Evolutionary conservation across 2,113 vertebrate species (phyloP).

Genomic region (Bucco capensis): DNA sequence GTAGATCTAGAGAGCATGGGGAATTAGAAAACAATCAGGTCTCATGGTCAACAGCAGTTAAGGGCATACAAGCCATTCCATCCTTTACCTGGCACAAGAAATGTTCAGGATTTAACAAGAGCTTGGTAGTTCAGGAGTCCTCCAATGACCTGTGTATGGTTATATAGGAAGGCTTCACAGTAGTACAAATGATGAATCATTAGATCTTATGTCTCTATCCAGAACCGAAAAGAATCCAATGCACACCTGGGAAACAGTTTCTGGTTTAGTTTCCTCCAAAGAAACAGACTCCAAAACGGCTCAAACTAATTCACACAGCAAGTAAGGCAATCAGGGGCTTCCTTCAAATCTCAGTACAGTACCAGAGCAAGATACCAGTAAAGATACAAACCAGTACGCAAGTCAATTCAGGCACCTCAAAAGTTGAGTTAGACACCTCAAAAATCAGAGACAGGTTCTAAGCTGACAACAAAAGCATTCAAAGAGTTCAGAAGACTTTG

Average conservation of each 20-base stretch:
- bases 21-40: neutral
- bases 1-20: neutral
- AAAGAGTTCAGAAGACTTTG: neutral
- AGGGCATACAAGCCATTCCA: neutral
- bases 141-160: accelerated
- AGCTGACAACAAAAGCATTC: neutral
- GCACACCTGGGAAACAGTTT: neutral
- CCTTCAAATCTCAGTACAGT: neutral
- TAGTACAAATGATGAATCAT: neutral
- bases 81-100: neutral
- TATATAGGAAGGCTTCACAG: neutral
- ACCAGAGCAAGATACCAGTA: neutral
- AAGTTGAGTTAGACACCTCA: too few relatives aligned
- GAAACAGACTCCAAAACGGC: neutral
- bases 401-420: neutral
- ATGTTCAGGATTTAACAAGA: neutral
- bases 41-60: neutral
- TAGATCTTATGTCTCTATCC: neutral
- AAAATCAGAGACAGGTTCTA: neutral
- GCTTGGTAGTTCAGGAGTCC: neutral
- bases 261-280: neutral
- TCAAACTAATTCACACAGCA: neutral
- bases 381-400: neutral
- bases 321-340: neutral
- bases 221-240: neutral